These are phyloP conservation scores for Otis tarda DNA, from an alignment of 2,113 vertebrate species.

Conservation along the genomic window DNA sequence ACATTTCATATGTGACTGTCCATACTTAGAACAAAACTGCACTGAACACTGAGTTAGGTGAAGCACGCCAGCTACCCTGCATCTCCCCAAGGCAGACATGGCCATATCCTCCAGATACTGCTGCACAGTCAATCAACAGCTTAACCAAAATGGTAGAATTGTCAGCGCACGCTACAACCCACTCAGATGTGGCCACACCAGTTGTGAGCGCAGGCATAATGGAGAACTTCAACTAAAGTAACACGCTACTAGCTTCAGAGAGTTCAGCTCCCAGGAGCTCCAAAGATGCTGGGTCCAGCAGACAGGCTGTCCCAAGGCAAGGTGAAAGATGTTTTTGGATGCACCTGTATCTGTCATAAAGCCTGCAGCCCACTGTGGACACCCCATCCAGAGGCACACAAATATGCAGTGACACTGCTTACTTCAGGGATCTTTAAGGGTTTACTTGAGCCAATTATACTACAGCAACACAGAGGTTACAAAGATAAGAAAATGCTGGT, in stretches of 20 bases:
- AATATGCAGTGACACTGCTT: background rate
- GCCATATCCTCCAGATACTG: background rate
- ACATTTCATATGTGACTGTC: background rate
- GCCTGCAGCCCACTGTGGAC: background rate
- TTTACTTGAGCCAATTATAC: background rate
- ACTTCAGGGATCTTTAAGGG: background rate
- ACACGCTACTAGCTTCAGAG: background rate
- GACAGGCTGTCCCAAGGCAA: background rate
- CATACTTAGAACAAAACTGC: background rate
- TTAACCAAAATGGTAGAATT: background rate
- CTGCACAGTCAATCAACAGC: background rate
- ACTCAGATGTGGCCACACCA: background rate
- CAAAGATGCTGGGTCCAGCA: background rate
- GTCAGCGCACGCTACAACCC: background rate
- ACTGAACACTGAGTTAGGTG: fast-evolving
- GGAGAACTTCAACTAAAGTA: background rate
- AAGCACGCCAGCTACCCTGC: background rate
- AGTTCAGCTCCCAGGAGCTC: background rate
- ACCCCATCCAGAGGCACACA: background rate
- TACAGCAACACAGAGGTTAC: background rate
- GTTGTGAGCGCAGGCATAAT: background rate
- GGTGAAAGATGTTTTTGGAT: background rate
- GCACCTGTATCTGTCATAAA: background rate
- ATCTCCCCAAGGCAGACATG: background rate
- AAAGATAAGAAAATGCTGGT: background rate